Conservation (phyloP, 1,140 invertebrate genomes). For the Bilobella aurantiaca region DNA sequence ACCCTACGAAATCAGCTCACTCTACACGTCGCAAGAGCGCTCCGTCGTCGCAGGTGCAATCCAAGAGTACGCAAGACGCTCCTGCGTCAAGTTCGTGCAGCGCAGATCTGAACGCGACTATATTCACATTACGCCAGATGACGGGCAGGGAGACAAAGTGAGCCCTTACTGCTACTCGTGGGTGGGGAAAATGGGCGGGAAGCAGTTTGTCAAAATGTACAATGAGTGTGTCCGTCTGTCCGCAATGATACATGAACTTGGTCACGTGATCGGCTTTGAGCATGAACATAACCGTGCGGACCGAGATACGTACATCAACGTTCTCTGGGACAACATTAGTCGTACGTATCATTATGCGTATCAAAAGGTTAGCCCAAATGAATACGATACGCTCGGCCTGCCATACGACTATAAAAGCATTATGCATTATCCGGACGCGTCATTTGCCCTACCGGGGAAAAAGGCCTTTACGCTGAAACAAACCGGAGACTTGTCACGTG, state of each 20-base stretch:
- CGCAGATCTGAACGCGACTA: slow-evolving; percentile 52
- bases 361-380: not conserved
- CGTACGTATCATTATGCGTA: slow-evolving; percentile 19
- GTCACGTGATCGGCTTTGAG: slow-evolving; percentile 30
- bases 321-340: slow-evolving; percentile 22
- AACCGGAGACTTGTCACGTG: too few species aligned
- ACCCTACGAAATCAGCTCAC: slow-evolving; percentile 51
- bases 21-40: slow-evolving; percentile 39
- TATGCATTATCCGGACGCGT: slow-evolving; percentile 14
- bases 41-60: slow-evolving; percentile 51
- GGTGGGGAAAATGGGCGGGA: slow-evolving; percentile 9
- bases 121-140: slow-evolving; percentile 45
- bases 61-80: slow-evolving; percentile 55
- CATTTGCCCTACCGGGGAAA: not conserved
- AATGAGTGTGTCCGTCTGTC: slow-evolving; percentile 35
- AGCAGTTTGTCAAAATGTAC: slow-evolving; percentile 18
- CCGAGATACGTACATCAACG: slow-evolving; percentile 26
- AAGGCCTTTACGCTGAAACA: not conserved
- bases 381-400: not conserved
- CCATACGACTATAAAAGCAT: slow-evolving; percentile 16
- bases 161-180: slow-evolving; percentile 12
- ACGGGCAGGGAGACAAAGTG: not conserved
- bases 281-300: slow-evolving; percentile 34
- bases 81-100: slow-evolving; percentile 61
- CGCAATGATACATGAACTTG: slow-evolving; percentile 31